Conservation (phyloP, 2,113 vertebrate species). For the Manacus vitellinus region DNA sequence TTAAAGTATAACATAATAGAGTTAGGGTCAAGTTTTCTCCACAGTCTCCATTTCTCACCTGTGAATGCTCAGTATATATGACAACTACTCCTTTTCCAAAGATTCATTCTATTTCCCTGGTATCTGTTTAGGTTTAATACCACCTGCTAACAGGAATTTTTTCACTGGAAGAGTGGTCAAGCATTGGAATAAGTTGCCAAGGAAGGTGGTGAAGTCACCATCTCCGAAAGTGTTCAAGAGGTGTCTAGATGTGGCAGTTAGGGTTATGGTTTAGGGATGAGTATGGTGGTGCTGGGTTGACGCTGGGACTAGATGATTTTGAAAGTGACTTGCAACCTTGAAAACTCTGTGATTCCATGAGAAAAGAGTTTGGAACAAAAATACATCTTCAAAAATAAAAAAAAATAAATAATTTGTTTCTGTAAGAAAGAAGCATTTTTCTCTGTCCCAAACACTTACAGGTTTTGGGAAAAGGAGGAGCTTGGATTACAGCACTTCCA, state of each 20-base stretch:
- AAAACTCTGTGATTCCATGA: neutral
- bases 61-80: neutral
- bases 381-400: neutral
- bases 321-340: neutral
- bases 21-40: neutral
- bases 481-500: neutral
- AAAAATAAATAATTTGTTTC: neutral
- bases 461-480: neutral
- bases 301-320: neutral
- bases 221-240: neutral
- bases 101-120: neutral
- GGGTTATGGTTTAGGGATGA: neutral
- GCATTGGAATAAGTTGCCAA: neutral
- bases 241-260: neutral
- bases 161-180: neutral
- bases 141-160: neutral
- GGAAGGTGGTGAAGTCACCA: rapidly evolving
- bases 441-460: neutral
- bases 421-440: neutral
- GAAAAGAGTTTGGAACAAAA: neutral
- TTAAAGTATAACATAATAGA: neutral
- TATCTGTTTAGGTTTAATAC: neutral
- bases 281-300: neutral
- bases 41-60: neutral
- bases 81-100: neutral